Evolutionary conservation across 2,113 vertebrate species (phyloP).

Genomic region (Camelus bactrianus): DNA sequence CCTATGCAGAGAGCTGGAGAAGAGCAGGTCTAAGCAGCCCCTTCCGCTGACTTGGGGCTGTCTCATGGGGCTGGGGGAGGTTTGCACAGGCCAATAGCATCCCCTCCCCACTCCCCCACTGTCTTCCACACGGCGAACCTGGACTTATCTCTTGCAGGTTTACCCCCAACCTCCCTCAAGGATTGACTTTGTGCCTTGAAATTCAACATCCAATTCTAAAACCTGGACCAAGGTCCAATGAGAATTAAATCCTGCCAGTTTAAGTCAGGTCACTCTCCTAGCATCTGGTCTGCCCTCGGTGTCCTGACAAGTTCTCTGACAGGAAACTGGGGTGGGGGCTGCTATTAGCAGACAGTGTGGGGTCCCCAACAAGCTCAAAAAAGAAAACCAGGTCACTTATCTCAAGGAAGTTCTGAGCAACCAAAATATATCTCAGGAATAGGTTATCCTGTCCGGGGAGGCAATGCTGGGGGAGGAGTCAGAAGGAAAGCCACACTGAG

Average conservation of each 20-base stretch:
- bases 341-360: slow-evolving; percentile 74
- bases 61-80: neutral
- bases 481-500: neutral
- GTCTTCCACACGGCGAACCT: slow-evolving; percentile 37
- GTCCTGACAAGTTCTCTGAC: slow-evolving; percentile 76
- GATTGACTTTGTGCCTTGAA: slow-evolving; percentile 65
- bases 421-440: slow-evolving; percentile 81
- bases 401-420: slow-evolving; percentile 86
- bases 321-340: slow-evolving; percentile 71
- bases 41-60: neutral
- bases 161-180: slow-evolving; percentile 58
- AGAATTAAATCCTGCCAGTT: slow-evolving; percentile 77
- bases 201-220: slow-evolving; percentile 79
- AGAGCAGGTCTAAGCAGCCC: neutral
- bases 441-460: slow-evolving; percentile 24
- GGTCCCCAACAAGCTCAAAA: slow-evolving; percentile 73
- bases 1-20: neutral
- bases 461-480: slow-evolving; percentile 22
- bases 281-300: slow-evolving; percentile 72
- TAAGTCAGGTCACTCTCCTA: slow-evolving; percentile 75
- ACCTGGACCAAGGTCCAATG: slow-evolving; percentile 75
- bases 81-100: slow-evolving; percentile 56
- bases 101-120: slow-evolving; percentile 42
- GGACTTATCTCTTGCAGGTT: neutral
- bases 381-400: slow-evolving; percentile 77